phyloP scores from a whole-genome alignment of 2,797 vertebrate species.

The Xenopus petersii region DNA sequence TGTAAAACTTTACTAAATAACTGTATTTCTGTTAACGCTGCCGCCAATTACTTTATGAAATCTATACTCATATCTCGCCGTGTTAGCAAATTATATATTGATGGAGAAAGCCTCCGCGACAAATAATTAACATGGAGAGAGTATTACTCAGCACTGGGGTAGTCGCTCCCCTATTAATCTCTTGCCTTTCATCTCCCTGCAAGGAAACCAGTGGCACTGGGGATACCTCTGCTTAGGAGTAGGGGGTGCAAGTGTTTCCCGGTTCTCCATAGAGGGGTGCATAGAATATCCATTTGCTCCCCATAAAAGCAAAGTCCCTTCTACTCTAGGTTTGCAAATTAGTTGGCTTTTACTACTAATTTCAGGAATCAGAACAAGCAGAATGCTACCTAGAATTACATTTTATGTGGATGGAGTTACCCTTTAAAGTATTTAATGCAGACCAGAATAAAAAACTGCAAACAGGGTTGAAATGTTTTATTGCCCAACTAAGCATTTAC shows the following conservation, averaged over 20 bases:
- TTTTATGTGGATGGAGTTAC: too few relatives aligned
- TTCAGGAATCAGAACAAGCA: too few relatives aligned
- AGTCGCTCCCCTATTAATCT: conserved; percentile 11
- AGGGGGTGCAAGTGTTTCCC: too few relatives aligned
- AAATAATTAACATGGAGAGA: conserved; percentile 3
- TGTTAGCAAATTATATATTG: conserved; percentile 26
- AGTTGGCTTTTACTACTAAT: too few relatives aligned
- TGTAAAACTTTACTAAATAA: conserved; percentile 8
- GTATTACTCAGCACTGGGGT: conserved; percentile 12
- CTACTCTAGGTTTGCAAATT: too few relatives aligned
- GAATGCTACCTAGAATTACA: too few relatives aligned
- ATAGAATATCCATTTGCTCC: too few relatives aligned
- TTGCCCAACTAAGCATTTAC: neutral
- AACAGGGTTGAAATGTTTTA: neutral
- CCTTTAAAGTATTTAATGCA: too few relatives aligned
- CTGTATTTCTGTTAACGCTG: neutral
- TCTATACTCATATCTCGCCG: conserved; percentile 4
- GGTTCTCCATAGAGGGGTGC: too few relatives aligned
- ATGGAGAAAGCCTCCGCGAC: neutral
- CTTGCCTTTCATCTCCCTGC: neutral
- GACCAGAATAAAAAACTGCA: neutral
- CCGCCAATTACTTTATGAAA: neutral
- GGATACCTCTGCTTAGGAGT: too few relatives aligned
- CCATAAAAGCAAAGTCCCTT: too few relatives aligned
- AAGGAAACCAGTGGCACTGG: too few relatives aligned